These are phyloP conservation scores for Akabosia matsudoensis DNA, from an alignment of 1,140 invertebrate genomes.

Conservation along the genomic window DNA sequence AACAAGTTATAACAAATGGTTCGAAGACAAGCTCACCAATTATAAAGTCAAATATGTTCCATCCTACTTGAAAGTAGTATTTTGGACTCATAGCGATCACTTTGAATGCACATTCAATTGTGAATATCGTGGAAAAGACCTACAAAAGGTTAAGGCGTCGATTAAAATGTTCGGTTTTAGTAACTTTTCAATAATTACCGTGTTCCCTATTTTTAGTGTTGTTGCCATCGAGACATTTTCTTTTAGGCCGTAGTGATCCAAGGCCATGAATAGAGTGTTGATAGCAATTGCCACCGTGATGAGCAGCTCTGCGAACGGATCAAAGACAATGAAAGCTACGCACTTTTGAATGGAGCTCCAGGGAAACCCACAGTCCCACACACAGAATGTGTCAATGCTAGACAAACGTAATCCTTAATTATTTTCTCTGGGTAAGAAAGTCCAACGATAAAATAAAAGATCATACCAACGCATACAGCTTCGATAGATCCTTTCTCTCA, in stretches of 20 bases:
- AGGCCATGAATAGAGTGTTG: conserved; percentile 96
- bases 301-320: conserved; percentile 96
- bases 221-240: conserved; percentile 48
- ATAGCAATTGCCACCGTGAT: conserved; percentile 97
- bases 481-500: neutral
- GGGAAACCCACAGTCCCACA: conserved; percentile 92
- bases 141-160: conserved; percentile 56
- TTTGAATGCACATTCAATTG: conserved; percentile 92
- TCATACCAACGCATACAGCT: neutral
- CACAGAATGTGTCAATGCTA: conserved; percentile 87
- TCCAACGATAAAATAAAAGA: neutral
- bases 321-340: conserved; percentile 88
- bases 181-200: conserved; percentile 29
- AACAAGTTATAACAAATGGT: neutral
- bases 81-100: conserved; percentile 94
- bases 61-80: conserved; percentile 81
- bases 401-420: conserved; percentile 58
- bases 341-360: conserved; percentile 88
- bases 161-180: neutral
- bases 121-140: conserved; percentile 98
- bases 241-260: conserved; percentile 75
- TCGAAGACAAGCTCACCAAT: conserved; percentile 61
- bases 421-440: no score
- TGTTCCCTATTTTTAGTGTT: conserved; percentile 53
- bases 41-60: conserved; percentile 96